phyloP scores from a whole-genome alignment of 2,113 vertebrate genomes.

The Trachemys scripta region DNA sequence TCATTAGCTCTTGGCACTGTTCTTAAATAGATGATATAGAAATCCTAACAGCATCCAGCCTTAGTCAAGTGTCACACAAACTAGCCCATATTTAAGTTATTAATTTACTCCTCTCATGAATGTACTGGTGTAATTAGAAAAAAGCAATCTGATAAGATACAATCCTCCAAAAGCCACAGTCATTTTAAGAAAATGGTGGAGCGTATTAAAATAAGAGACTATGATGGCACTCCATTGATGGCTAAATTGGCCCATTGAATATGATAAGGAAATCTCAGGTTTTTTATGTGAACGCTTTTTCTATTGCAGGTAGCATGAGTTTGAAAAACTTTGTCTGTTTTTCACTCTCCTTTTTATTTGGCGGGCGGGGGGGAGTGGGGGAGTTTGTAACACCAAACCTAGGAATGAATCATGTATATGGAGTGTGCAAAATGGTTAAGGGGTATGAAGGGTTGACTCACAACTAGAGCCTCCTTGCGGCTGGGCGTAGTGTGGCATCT shows the following conservation, averaged over 20 bases:
- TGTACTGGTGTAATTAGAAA: neutral
- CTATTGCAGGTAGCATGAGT: neutral
- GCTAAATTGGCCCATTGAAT: neutral
- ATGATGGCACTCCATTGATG: neutral
- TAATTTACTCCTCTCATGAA: constrained; percentile 34
- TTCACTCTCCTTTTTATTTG: neutral
- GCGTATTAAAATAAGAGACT: neutral
- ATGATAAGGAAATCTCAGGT: neutral
- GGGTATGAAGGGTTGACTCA: neutral
- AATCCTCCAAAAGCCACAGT: neutral
- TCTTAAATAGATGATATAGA: constrained; percentile 26
- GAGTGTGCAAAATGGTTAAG: too few relatives aligned
- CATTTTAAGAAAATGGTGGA: constrained; percentile 41
- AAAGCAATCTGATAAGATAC: neutral
- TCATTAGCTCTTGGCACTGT: constrained; percentile 50
- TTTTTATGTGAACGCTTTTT: neutral
- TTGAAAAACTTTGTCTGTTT: neutral
- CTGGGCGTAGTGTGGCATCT: neutral
- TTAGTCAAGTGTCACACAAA: neutral
- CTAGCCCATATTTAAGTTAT: neutral
- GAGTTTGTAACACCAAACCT: neutral
- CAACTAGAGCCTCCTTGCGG: neutral
- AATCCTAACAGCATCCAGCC: neutral
- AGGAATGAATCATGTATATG: neutral
- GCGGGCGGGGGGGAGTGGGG: too few relatives aligned